Evolutionary conservation across 2,797 vertebrate genomes (phyloP), one percentile per base, ranked within the genome.

Genomic region (Chelon auratus): DNA sequence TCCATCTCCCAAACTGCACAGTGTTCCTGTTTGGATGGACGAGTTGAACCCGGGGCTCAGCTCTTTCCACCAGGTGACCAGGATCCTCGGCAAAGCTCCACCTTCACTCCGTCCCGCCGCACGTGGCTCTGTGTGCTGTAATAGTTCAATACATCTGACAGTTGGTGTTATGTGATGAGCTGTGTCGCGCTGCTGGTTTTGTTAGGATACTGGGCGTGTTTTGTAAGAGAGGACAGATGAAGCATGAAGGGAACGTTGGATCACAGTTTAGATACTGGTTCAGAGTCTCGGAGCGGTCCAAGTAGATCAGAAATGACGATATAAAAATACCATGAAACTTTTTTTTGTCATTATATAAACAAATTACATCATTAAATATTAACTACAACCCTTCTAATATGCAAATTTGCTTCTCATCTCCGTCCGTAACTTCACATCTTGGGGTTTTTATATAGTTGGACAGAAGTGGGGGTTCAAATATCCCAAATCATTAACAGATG

Each of bases 1-100:
- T 92, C 80, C 22, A 15, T 68, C 87, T 92, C 88, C 89, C 78
- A 76, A 81, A 92, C 90, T 94, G 92, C 71, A 81, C 89, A 91
- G 73, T 92, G 86, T 95, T 90, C 88, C 91, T 93, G 91, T 93
- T 91, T 93, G 87, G 79, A 92, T 85, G 73, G 89, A 87, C 75
- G 83, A 82, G 80, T 68, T 88, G 86, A 90, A 85, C 83, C 83
- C 51, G 0, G 22, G 82, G 81, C 83, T 87, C 85, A 77, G 74
- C 85, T 91, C 79, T 92, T 87, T 81, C 91, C 78, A 84, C 85
- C 81, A 84, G 89, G 81, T 86, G 89, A 88, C 83, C 59, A 2
- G 88, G 87, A 90, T 88, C 26, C 82, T 76, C 68, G 24, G 68
- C 33, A 22, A 77, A 63, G 78, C 72, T 72, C 84, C 78, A 69